Evolutionary conservation across 1,140 invertebrate genomes (phyloP), one percentile per base, ranked within the genome.

Genomic region (Zaprionus lachaisei): DNA sequence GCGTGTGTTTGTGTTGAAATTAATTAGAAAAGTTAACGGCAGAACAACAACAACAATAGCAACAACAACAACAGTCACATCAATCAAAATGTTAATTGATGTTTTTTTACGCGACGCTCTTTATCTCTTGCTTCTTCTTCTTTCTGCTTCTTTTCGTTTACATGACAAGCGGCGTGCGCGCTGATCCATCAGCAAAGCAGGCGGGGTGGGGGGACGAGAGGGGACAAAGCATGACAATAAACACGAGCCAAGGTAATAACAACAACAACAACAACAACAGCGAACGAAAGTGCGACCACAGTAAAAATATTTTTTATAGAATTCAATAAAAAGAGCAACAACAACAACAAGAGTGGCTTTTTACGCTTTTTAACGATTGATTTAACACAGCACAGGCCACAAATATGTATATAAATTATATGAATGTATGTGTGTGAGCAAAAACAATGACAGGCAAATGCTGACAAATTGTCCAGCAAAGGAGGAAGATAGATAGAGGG

Each of bases 51-150:
- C 55, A 60, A 55, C 26, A 68, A 61, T 34, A 71, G 41, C 24
- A 71, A 68, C 65, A 68, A 49, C 55, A 60, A 22, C 58, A 70
- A 54, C 72, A 74, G 58, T 38, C 84, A 71, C 84, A 87, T 87
- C 83, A 83, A 87, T 87, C 83, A 87, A 87, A 87, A 83, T 83
- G 81, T 89, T 87, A 87, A 87, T 89, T 87, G 80, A 87, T 79
- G 77, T 81, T 81, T 71, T 75, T 71, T 68, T 37, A 75, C 57
- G 47, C 69, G 62, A 51, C 60, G 26, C 56, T 57, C 41, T 84
- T 80, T 72, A 68, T 77, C 68, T 80, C 31, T 72, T 79, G 51
- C 76, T 72, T 60, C 70, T 65, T 73, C 49, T 37, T 24, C 61
- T n/a, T 44, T 24, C 56, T n/a, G 14, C 47, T 72, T 68, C 58